Percentiles rank a stretch among this genome's conserved stretches.
Conservation (phyloP, 1,140 invertebrate species). For the Campoletis sonorensis region DNA sequence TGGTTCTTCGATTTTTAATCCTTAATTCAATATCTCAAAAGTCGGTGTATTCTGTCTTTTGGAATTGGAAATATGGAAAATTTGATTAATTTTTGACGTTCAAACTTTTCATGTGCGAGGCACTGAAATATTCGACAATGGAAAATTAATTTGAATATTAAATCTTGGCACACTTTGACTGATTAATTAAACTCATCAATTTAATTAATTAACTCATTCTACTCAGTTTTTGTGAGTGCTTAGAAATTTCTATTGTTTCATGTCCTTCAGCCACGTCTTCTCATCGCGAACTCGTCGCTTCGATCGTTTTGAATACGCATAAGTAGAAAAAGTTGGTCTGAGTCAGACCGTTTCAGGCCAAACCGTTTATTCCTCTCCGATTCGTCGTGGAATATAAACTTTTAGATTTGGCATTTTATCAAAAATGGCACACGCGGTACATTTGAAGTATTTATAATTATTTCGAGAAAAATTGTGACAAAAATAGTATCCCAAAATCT, state of each 20-base stretch:
- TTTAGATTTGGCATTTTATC: slow-evolving; percentile 52
- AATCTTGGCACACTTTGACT: neutral
- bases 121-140: no score
- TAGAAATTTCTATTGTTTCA: neutral
- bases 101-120: no score
- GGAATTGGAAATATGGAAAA: no score
- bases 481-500: slow-evolving; percentile 16
- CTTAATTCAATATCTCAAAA: no score
- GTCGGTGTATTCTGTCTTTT: no score
- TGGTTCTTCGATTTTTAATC: neutral
- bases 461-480: neutral
- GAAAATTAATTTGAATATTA: neutral
- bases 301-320: neutral
- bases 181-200: neutral
- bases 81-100: no score
- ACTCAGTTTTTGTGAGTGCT: neutral
- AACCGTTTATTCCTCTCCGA: neutral
- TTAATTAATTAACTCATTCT: neutral
- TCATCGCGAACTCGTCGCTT: no score
- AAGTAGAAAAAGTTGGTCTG: slow-evolving; percentile 17
- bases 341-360: slow-evolving; percentile 4
- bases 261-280: no score
- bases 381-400: neutral
- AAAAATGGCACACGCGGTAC: slow-evolving; percentile 42
- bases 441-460: slow-evolving; percentile 8